Percentiles rank a stretch among this genome's conserved stretches.
Evolutionary conservation across 2,797 vertebrate genomes (phyloP).

Genomic region (Petrocephalus schoutedeni): DNA sequence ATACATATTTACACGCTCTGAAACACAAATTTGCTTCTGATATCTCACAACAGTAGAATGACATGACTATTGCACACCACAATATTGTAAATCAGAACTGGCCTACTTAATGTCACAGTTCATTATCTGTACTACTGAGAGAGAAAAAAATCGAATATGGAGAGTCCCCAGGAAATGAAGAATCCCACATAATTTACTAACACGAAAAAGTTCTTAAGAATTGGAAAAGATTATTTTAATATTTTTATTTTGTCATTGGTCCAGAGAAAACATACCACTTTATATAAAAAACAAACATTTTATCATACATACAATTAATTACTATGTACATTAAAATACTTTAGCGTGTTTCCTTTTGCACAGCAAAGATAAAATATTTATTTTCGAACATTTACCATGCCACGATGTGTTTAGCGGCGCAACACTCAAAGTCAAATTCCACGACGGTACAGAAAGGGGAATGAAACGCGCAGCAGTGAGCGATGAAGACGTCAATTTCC

Average conservation of each 20-base stretch:
- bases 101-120: not conserved
- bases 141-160: not conserved
- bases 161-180: not conserved
- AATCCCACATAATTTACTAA: not conserved
- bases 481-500: not conserved
- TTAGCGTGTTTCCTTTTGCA: slow-evolving; percentile 29
- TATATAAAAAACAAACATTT: slow-evolving; percentile 20
- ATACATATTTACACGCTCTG: not conserved
- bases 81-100: not conserved
- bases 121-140: not conserved
- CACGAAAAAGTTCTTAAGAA: not conserved
- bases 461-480: not conserved
- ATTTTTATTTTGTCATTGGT: slow-evolving; percentile 21
- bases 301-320: slow-evolving; percentile 23
- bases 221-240: not conserved
- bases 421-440: slow-evolving; percentile 14
- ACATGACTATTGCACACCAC: not conserved
- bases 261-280: slow-evolving; percentile 17
- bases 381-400: slow-evolving; percentile 23
- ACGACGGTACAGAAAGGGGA: not conserved
- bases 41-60: not conserved
- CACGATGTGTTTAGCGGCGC: slow-evolving; percentile 9
- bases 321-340: slow-evolving; percentile 23
- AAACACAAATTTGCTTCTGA: not conserved
- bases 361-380: slow-evolving; percentile 29